Conservation (phyloP, 2,797 vertebrate genomes). For the Rhinogobio ventralis region DNA sequence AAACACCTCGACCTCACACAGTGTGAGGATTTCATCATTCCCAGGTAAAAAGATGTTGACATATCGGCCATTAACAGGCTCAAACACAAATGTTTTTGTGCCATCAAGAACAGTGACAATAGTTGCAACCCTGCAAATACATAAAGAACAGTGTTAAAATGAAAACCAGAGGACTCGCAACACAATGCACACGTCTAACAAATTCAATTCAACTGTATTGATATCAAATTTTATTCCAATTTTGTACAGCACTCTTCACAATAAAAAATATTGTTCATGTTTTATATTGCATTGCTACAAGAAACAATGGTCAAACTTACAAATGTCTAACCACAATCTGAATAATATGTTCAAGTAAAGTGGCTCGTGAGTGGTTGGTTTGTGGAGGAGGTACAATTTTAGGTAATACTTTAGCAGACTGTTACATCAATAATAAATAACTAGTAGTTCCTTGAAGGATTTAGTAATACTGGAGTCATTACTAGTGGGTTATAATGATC, state of each 20-base stretch:
- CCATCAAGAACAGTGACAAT: rapidly evolving
- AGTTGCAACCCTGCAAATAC: not conserved
- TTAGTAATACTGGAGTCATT: too few species aligned
- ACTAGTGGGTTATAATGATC: too few species aligned
- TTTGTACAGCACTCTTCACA: too few species aligned
- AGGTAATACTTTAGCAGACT: too few species aligned
- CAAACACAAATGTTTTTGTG: not conserved
- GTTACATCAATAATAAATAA: too few species aligned
- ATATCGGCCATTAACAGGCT: not conserved
- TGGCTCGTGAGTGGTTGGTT: not conserved
- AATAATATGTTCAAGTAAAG: not conserved
- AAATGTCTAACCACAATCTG: not conserved
- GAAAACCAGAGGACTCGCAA: not conserved
- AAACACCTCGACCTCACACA: slow-evolving; percentile 44
- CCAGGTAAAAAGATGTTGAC: slow-evolving; percentile 35
- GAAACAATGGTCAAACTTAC: not conserved
- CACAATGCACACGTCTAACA: not conserved
- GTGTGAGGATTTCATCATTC: not conserved
- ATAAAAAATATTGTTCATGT: not conserved
- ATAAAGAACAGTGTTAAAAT: not conserved
- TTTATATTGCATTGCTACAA: not conserved
- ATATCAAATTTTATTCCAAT: too few species aligned
- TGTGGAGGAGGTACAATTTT: too few species aligned
- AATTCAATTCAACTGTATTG: rapidly evolving
- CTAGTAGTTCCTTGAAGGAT: too few species aligned